A percentile compares a stretch with the other conserved stretches of the same genome.
These are phyloP conservation scores for Sebastiscus tertius DNA, from an alignment of 2,797 vertebrate genomes.

Conservation along the genomic window DNA sequence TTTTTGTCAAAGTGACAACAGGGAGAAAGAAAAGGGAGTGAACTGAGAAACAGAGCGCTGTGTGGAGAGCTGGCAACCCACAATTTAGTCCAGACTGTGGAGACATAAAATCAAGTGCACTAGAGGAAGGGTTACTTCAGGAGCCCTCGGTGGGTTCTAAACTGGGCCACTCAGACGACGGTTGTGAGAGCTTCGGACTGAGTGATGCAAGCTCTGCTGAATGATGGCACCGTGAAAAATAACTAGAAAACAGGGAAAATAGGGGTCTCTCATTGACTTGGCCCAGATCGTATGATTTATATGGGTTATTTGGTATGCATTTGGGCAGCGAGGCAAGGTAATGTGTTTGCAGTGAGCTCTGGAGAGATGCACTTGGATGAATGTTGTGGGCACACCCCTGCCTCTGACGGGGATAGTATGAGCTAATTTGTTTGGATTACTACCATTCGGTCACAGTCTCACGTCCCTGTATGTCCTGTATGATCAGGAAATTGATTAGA, in stretches of 20 bases:
- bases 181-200: constrained; percentile 53
- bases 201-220: constrained; percentile 70
- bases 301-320: constrained; percentile 79
- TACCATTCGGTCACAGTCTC: constrained; percentile 32
- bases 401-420: constrained; percentile 41
- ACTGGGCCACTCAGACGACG: constrained; percentile 71
- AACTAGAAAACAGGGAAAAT: constrained; percentile 67
- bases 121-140: constrained; percentile 69
- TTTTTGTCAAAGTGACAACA: constrained; percentile 61
- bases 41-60: constrained; percentile 31
- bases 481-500: constrained; percentile 29
- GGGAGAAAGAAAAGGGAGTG: constrained; percentile 27
- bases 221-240: constrained; percentile 71
- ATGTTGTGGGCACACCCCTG: constrained; percentile 49
- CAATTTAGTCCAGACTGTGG: constrained; percentile 67
- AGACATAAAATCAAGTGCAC: constrained; percentile 65
- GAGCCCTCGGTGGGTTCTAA: constrained; percentile 66
- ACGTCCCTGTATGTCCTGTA: constrained; percentile 8
- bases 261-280: constrained; percentile 74
- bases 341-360: constrained; percentile 76
- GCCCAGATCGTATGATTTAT: constrained; percentile 83
- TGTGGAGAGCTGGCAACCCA: constrained; percentile 55
- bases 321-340: constrained; percentile 74
- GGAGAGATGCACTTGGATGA: constrained; percentile 58
- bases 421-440: constrained; percentile 69